Base-by-base conservation (phyloP, 2,113 vertebrate genomes). In the Trochalopteron elliotii region DNA sequence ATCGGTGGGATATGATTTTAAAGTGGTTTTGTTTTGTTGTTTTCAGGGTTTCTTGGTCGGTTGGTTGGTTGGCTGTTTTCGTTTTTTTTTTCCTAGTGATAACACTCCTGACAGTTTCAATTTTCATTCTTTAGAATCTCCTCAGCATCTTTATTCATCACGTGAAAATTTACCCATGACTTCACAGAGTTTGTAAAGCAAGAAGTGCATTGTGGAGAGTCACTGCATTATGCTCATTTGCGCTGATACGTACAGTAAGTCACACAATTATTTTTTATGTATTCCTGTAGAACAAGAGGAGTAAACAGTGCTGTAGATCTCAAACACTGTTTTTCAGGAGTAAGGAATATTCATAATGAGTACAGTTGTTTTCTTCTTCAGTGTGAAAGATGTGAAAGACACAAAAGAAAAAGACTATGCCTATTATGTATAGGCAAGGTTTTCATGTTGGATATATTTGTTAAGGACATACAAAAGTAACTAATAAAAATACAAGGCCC, bases 241-340 rank as follows among this genome's bases (percentile, higher is more conserved):
- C 21, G 12, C 5, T 56, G 64, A 67, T 67, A 57, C 0, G 0
- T 67, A 20, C 23, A 64, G 9, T 15, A 49, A 57, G 11, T 3
- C 15, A 44, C 5, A 56, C 11, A 27, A 60, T 45, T 81, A 5
- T 56, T 67, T 85, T 70, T 63, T 35, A 40, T 17, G 8, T 31
- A 44, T 78, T 67, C 22, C 11, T 33, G 9, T 19, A 21, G 56
- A 57, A 56, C 6, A 64, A 12, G 0, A 35, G 8, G 6, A 64
- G 4, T 8, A 76, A 60, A 45, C 11, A 23, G 14, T 23, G 15
- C 11, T 53, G 18, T 37, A 39, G 7, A 52, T 85, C 63, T 81
- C 25, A 70, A 88, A 69, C 7, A 14, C 2, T 11, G 4, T 57
- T 81, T 88, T 70, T 22, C 6, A 13, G 19, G 15, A 69, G 14